phyloP scores from a whole-genome alignment of 1,140 invertebrate genomes.

The Listronotus oregonensis region DNA sequence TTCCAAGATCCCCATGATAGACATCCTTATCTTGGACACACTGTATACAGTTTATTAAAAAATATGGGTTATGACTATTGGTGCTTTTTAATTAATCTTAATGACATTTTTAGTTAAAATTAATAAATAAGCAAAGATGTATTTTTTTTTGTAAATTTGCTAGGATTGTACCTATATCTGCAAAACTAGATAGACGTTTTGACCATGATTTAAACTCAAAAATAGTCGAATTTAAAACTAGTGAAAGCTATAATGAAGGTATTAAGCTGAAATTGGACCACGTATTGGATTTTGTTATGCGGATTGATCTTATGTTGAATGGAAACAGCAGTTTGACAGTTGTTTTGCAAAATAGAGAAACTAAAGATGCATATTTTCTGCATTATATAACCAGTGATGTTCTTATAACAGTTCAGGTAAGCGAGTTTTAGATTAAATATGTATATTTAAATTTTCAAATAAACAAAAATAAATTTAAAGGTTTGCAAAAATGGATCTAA shows the following conservation, averaged over 20 bases:
- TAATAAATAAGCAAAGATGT: no score
- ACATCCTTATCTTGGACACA: no score
- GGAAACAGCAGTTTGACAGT: constrained; percentile 82
- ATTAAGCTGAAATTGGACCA: constrained; percentile 75
- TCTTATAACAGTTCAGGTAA: constrained; percentile 72
- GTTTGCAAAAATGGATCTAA: no score
- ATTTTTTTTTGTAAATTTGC: neutral
- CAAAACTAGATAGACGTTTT: constrained; percentile 65
- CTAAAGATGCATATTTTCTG: constrained; percentile 75
- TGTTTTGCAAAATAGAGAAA: constrained; percentile 76
- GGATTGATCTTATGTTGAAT: constrained; percentile 72
- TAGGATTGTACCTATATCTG: constrained; percentile 64
- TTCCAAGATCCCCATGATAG: no score
- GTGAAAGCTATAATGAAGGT: constrained; percentile 70
- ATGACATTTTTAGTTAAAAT: no score
- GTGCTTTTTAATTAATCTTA: no score
- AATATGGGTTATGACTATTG: no score
- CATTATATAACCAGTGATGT: constrained; percentile 82
- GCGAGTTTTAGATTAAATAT: no score
- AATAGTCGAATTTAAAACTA: constrained; percentile 74
- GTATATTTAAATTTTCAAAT: no score
- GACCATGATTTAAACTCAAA: constrained; percentile 61
- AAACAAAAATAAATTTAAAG: no score
- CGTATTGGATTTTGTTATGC: constrained; percentile 76
- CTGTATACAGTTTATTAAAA: no score